These are phyloP conservation scores for Psephotus haematonotus DNA, from an alignment of 2,113 vertebrate species.

Conservation along the genomic window DNA sequence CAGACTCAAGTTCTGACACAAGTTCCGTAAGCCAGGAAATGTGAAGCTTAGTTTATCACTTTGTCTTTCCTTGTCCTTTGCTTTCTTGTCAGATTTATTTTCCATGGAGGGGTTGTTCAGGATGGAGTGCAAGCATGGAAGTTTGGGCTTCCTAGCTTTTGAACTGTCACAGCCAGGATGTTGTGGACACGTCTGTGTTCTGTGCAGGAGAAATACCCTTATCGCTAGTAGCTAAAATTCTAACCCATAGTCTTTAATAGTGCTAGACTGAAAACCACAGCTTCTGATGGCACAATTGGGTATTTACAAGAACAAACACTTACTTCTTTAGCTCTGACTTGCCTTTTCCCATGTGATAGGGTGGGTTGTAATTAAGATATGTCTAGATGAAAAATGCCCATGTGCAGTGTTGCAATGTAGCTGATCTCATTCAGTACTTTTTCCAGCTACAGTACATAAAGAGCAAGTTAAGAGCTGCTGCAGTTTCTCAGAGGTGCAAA, in stretches of 20 bases:
- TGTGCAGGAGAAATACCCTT: not conserved
- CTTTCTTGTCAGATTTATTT: not conserved
- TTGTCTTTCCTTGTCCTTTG: not conserved
- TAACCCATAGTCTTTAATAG: not conserved
- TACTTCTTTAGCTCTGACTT: slow-evolving; percentile 43
- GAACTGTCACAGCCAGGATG: not conserved
- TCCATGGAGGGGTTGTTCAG: not conserved
- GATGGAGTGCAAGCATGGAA: not conserved
- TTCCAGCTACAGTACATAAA: not conserved
- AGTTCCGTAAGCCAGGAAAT: not conserved
- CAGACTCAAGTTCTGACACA: slow-evolving; percentile 2
- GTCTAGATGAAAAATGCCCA: slow-evolving; percentile 37
- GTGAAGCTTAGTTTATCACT: not conserved
- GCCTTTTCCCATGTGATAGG: slow-evolving; percentile 50
- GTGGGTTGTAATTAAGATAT: slow-evolving; percentile 47
- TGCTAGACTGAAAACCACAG: not conserved
- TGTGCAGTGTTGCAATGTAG: slow-evolving; percentile 23
- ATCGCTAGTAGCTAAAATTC: not conserved
- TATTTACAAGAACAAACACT: slow-evolving; percentile 46
- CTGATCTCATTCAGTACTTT: slow-evolving; percentile 45
- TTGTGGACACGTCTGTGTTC: not conserved
- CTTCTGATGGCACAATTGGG: slow-evolving; percentile 11
- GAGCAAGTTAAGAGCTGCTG: not conserved
- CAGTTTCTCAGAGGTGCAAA: not conserved
- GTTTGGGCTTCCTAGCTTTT: not conserved